These are phyloP conservation scores for Oncorhynchus tshawytscha DNA, from an alignment of 2,113 vertebrate genomes.

Conservation along the genomic window DNA sequence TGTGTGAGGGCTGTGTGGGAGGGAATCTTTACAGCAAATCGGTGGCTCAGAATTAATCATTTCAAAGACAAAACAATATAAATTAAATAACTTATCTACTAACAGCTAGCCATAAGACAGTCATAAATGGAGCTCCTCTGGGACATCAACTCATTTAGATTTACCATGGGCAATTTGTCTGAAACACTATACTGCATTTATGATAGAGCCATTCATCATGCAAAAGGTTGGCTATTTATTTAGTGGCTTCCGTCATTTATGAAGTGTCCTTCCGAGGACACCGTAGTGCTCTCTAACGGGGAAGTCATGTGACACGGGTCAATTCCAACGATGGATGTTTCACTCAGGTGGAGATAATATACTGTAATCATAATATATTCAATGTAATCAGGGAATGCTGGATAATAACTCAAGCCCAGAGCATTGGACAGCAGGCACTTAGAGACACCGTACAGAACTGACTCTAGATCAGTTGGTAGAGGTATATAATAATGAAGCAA, in stretches of 20 bases:
- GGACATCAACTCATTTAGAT: background rate
- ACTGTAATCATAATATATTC: constrained; percentile 16
- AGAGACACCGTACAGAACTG: no score
- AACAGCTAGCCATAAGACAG: background rate
- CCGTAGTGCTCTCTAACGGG: background rate
- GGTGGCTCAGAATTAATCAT: background rate
- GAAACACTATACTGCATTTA: background rate
- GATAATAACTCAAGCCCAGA: constrained; percentile 5
- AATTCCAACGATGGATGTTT: constrained; percentile 11
- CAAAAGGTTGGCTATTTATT: constrained; percentile 2
- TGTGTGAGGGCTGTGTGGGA: background rate
- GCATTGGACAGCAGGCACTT: background rate
- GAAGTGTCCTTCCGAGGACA: background rate
- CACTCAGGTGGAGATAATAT: constrained; percentile 19
- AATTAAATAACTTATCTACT: background rate
- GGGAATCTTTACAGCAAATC: background rate
- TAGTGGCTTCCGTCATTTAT: background rate
- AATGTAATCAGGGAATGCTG: constrained; percentile 15
- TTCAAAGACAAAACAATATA: background rate
- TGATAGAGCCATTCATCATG: background rate
- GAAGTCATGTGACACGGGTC: constrained; percentile 12
- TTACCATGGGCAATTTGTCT: background rate
- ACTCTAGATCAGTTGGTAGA: background rate
- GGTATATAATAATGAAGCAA: background rate
- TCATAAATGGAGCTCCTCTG: background rate